These are phyloP conservation scores for Brachyistius frenatus DNA, from an alignment of 2,113 vertebrate genomes.

Conservation along the genomic window DNA sequence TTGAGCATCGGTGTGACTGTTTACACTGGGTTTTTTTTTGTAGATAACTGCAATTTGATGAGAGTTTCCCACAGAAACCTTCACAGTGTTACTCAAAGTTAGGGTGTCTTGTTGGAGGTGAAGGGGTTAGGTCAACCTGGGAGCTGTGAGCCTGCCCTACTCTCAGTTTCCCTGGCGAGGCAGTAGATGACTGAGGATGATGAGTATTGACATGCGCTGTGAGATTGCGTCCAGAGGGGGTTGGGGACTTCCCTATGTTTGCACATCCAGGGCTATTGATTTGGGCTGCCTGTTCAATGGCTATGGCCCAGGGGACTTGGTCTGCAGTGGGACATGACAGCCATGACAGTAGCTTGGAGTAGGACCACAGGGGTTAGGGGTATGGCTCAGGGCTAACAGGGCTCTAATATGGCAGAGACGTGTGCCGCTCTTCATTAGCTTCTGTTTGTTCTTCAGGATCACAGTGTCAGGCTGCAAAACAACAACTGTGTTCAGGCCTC, in stretches of 20 bases:
- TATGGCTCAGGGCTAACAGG: constrained; percentile 50
- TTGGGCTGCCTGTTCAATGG: constrained; percentile 72
- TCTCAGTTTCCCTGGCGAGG: constrained; percentile 65
- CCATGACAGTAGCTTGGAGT: constrained; percentile 36
- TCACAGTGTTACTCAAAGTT: constrained; percentile 35
- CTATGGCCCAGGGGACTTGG: constrained; percentile 67
- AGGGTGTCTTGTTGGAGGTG: constrained; percentile 24
- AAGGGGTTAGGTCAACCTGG: constrained; percentile 54
- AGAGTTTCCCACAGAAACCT: constrained; percentile 47
- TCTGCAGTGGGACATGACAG: constrained; percentile 39
- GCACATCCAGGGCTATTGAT: constrained; percentile 80
- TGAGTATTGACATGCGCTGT: constrained; percentile 79
- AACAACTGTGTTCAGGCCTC: constrained; percentile 13
- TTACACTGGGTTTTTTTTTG: constrained; percentile 24
- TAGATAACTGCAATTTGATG: constrained; percentile 23
- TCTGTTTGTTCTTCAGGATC: constrained; percentile 37
- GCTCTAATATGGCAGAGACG: constrained; percentile 46
- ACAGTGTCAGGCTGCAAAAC: constrained; percentile 29
- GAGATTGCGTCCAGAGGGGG: constrained; percentile 78
- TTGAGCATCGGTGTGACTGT: constrained; percentile 43
- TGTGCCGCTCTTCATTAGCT: constrained; percentile 44
- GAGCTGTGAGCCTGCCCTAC: constrained; percentile 46
- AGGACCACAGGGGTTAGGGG: constrained; percentile 30
- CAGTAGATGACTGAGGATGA: constrained; percentile 77
- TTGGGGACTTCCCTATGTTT: constrained; percentile 78